Evolutionary conservation across 2,113 vertebrate genomes (phyloP).

Genomic region (Entomyzon cyanotis): DNA sequence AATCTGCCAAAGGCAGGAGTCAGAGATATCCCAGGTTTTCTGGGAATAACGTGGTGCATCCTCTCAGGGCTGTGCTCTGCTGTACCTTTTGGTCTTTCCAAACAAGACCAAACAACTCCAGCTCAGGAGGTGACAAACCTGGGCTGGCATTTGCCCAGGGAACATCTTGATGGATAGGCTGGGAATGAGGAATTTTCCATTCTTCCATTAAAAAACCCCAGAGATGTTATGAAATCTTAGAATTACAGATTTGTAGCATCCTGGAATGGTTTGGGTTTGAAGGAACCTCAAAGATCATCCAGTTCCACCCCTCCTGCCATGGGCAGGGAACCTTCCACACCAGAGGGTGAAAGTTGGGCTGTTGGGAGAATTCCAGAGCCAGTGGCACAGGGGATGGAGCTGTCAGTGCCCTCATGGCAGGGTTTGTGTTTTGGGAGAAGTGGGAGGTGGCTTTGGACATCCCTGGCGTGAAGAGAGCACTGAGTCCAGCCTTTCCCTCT

Average conservation of each 20-base stretch:
- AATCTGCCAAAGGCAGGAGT: not conserved
- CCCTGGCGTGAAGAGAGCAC: not conserved
- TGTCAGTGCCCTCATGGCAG: rapidly evolving
- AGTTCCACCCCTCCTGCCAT: not conserved
- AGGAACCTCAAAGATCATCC: not conserved
- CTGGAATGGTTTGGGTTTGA: not conserved
- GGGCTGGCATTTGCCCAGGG: not conserved
- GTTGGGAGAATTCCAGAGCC: not conserved
- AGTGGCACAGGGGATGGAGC: not conserved
- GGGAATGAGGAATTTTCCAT: not conserved
- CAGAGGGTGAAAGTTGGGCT: not conserved
- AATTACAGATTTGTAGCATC: rapidly evolving
- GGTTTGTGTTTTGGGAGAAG: not conserved
- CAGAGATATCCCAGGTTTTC: not conserved
- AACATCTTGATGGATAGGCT: not conserved
- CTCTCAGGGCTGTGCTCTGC: not conserved
- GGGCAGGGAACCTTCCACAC: not conserved
- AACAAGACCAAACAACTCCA: not conserved
- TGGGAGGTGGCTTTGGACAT: not conserved
- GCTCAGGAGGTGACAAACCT: not conserved
- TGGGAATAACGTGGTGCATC: rapidly evolving
- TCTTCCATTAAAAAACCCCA: not conserved
- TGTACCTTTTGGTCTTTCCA: no score
- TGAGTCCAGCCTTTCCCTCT: not conserved
- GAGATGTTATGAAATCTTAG: rapidly evolving